A percentile compares a stretch with the other conserved stretches of the same genome.
Evolutionary conservation across 2,113 vertebrate species (phyloP).

Genomic region (Recurvirostra avosetta): DNA sequence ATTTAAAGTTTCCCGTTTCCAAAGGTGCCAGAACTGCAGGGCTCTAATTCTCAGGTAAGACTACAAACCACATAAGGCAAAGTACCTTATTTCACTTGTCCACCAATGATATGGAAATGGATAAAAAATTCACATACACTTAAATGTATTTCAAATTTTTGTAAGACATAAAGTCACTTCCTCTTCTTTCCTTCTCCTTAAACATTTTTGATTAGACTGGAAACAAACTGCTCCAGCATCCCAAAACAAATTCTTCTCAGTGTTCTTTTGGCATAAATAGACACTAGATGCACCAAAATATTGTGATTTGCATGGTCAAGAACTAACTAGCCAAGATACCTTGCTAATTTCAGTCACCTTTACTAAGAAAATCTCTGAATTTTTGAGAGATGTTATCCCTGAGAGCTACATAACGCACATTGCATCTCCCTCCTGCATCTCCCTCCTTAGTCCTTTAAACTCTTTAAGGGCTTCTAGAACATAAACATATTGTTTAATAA

Average conservation of each 20-base stretch:
- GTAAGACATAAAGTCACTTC: not conserved
- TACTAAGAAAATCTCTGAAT: not conserved
- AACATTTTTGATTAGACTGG: not conserved
- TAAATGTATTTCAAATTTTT: not conserved
- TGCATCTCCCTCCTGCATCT: not conserved
- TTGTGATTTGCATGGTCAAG: not conserved
- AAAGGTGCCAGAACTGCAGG: not conserved
- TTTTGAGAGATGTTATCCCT: not conserved
- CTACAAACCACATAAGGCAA: not conserved
- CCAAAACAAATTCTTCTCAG: not conserved
- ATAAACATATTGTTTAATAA: not conserved
- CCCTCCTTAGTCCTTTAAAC: not conserved
- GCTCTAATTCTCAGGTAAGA: not conserved
- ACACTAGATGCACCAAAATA: not conserved
- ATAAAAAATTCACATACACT: not conserved
- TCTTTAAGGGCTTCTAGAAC: not conserved
- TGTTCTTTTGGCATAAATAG: not conserved
- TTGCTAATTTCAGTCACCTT: not conserved
- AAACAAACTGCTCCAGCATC: not conserved
- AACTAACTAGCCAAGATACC: not conserved
- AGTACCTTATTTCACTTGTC: not conserved
- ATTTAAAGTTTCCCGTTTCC: not conserved
- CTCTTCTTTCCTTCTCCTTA: not conserved
- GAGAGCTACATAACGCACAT: not conserved
- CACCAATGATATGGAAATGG: not conserved